Base-by-base conservation (phyloP, 2,888 invertebrate genomes). In the Cremastobaeus sp. region DNA sequence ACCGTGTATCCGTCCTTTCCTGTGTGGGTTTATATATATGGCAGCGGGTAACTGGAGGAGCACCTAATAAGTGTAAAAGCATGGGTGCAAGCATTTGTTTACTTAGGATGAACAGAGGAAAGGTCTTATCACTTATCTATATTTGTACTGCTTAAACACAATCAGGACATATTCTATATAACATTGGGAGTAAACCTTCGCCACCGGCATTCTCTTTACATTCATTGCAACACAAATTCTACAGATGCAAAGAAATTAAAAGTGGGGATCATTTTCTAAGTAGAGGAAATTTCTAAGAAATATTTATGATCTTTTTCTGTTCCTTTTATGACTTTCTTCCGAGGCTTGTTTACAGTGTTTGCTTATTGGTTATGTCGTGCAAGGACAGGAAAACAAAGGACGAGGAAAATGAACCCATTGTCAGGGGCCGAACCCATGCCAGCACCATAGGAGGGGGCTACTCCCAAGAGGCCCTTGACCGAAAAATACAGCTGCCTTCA, bases 321-420 rank as follows among this genome's bases (percentile, higher is more conserved):
- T 25, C 25, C 35, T 66, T 39, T 39, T 39, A n/a, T n/a, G n/a
- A n/a, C 52, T 55, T 59, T 73, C 70, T 78, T 78, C 68, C 76
- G 77, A 76, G 72, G 73, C 77, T 71, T 8, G 70, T 75, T 81
- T 80, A n/a, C n/a, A n/a, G n/a, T n/a, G n/a, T n/a, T 84, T 84
- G 82, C 84, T 86, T 86, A 86, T 86, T 84, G 86, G 86, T 85
- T 85, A 83, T 83, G 81, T 77, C 62, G 37, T 72, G 76, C 73
- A 54, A 73, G 37, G 78, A 59, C 60, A 59, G 76, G 68, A 60
- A 64, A 79, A 25, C 39, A 78, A 79, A 79, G 79, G 80, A 78
- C 77, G 76, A 77, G 74, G 68, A 54, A 77, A 62, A 77, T 65
- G 60, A 73, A 74, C 45, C 55, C 52, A 55, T 52, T 35, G 45